These are phyloP conservation scores for Alentia gelatinosa DNA, from an alignment of 2,888 invertebrate species.

Conservation along the genomic window DNA sequence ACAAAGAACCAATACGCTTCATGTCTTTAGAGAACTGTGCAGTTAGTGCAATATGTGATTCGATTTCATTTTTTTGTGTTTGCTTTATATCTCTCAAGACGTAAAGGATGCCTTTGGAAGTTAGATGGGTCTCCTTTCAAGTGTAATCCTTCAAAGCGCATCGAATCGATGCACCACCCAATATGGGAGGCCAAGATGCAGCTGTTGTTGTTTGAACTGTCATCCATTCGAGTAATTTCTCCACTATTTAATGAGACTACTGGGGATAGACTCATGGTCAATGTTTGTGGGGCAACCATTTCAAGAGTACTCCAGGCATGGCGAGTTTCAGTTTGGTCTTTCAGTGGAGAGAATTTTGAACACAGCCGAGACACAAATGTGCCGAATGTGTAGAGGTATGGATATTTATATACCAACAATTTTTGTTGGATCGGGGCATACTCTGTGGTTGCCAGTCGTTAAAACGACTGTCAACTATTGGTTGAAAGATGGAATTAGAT, in stretches of 20 bases:
- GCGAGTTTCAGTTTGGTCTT: constrained; percentile 45
- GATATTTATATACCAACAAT: constrained; percentile 22
- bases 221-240: constrained; percentile 31
- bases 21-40: constrained; percentile 44
- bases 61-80: constrained; percentile 25
- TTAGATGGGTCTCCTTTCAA: constrained; percentile 49
- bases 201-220: constrained; percentile 26
- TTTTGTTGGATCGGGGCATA: not conserved
- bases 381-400: constrained; percentile 47
- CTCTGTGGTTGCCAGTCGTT: not conserved
- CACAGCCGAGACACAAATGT: constrained; percentile 52
- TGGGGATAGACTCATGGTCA: constrained; percentile 38
- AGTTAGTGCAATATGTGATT: constrained; percentile 10
- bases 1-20: constrained; percentile 21
- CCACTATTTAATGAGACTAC: constrained; percentile 46
- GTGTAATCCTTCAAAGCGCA: constrained; percentile 45
- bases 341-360: constrained; percentile 57
- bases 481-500: constrained; percentile 38
- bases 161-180: constrained; percentile 49
- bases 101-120: constrained; percentile 53
- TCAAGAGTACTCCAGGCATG: constrained; percentile 48
- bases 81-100: constrained; percentile 27
- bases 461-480: constrained; percentile 20
- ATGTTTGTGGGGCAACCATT: constrained; percentile 41
- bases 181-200: constrained; percentile 39